These are phyloP conservation scores for Calameuta idolon DNA, from an alignment of 2,888 invertebrate genomes.

Conservation along the genomic window DNA sequence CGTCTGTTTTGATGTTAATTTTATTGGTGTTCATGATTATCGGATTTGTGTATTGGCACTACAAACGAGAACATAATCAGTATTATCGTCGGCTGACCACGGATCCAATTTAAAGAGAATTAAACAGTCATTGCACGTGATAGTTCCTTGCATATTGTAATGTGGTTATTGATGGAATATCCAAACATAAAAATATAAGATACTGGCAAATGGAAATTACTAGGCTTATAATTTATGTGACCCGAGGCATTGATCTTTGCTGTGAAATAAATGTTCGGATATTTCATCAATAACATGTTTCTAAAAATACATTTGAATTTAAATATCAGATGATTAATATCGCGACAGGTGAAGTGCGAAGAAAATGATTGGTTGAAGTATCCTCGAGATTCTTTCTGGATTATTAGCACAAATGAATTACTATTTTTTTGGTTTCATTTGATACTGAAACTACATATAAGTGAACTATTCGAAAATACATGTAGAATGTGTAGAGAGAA, in stretches of 20 bases:
- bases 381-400: background rate
- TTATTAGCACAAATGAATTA: background rate
- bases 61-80: constrained; percentile 55
- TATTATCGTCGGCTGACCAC: constrained; percentile 59
- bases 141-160: background rate
- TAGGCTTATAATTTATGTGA: background rate
- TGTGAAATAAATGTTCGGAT: background rate
- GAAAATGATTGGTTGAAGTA: background rate
- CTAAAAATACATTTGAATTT: background rate
- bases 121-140: background rate
- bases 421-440: background rate
- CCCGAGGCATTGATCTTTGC: background rate
- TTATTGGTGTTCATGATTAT: constrained; percentile 52
- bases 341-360: background rate
- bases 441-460: background rate
- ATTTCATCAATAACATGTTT: background rate
- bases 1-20: constrained; percentile 54
- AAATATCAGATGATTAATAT: background rate
- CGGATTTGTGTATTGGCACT: constrained; percentile 56
- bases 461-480: background rate
- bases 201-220: background rate
- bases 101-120: constrained; percentile 47
- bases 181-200: background rate
- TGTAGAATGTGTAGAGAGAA: background rate
- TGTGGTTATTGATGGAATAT: background rate